Base-by-base conservation (phyloP, 2,888 invertebrate species). In the Perithous albicinctus region DNA sequence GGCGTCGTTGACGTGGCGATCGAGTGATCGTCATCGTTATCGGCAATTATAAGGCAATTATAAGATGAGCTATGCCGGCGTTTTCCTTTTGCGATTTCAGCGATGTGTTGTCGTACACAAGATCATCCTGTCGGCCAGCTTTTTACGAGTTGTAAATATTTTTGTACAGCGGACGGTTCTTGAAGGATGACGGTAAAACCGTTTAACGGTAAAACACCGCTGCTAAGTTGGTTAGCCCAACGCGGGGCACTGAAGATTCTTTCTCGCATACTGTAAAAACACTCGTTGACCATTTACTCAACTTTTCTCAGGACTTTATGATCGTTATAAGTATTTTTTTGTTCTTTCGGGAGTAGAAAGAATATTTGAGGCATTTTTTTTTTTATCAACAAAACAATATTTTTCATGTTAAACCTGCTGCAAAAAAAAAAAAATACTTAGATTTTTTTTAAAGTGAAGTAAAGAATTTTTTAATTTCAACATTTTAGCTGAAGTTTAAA, bases 21-120 rank as follows among this genome's bases (percentile, higher is more conserved):
- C 29, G 51, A 26, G 43, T 29, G 29, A 69, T 46, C 29, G 43
- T 61, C 61, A 61, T 80, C 56, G 32, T 70, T 75, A 70, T 26
- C 70, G 43, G 64, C 48, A 75, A 80, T 75, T 80, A 75, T 56
- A 35, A n/a, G 38, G 38, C 64, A 70, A 80, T 80, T 75, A n/a
- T n/a, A 72, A 70, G 35, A 18, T 43, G 43, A 35, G 46, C 46
- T 43, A 69, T 41, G 54, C 29, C 69, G 69, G 38, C 23, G 23
- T 54, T 69, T 38, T 69, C 69, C 38, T 69, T 64, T 54, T 69
- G 54, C 38, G 35, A 8, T 3, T 7, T 23, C 35, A 10, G 26
- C 32, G 48, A 48, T 32, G 32, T 56, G 7, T 4, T n/a, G n/a
- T n/a, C n/a, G n/a, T n/a, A n/a, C n/a, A n/a, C n/a, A n/a, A n/a